phyloP scores from a whole-genome alignment of 2,797 vertebrate species.

The Etheostoma perlongum region DNA sequence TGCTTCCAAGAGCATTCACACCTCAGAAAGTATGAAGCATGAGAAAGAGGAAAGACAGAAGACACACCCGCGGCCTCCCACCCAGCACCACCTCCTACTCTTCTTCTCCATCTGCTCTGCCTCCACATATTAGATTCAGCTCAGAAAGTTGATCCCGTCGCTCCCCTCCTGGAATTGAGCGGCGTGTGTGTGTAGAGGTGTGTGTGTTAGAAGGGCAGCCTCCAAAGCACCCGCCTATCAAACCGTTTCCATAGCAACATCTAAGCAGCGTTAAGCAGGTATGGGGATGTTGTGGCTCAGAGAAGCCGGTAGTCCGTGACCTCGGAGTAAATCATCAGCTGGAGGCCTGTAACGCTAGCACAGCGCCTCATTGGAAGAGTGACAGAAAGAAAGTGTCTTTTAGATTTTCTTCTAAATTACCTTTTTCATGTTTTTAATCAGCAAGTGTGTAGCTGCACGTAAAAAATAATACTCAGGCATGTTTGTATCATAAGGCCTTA shows the following conservation, averaged over 20 bases:
- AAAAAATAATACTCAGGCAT: too few species aligned
- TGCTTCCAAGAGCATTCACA: conserved; percentile 62
- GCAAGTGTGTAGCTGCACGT: too few species aligned
- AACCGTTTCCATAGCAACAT: conserved; percentile 66
- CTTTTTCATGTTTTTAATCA: too few species aligned
- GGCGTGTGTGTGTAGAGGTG: neutral
- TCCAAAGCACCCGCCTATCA: conserved; percentile 41
- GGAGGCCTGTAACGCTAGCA: conserved; percentile 33
- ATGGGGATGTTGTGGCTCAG: conserved; percentile 32
- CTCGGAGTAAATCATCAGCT: conserved; percentile 42
- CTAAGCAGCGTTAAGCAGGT: conserved; percentile 51
- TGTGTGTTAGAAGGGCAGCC: conserved; percentile 13
- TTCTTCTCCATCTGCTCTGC: conserved; percentile 9
- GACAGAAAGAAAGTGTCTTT: conserved; percentile 11
- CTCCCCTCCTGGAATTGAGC: conserved; percentile 46
- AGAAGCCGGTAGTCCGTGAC: conserved; percentile 24
- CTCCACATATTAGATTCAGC: conserved; percentile 54
- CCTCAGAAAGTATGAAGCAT: conserved; percentile 61
- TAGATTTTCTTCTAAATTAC: conserved; percentile 8
- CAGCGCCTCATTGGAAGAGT: neutral
- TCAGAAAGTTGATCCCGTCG: conserved; percentile 30
- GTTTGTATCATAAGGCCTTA: too few species aligned
- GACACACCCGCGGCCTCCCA: conserved; percentile 25
- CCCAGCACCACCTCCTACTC: neutral
- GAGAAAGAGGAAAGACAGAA: conserved; percentile 38